phyloP scores from a whole-genome alignment of 2,113 vertebrate genomes.

The Bujurquina vittata region DNA sequence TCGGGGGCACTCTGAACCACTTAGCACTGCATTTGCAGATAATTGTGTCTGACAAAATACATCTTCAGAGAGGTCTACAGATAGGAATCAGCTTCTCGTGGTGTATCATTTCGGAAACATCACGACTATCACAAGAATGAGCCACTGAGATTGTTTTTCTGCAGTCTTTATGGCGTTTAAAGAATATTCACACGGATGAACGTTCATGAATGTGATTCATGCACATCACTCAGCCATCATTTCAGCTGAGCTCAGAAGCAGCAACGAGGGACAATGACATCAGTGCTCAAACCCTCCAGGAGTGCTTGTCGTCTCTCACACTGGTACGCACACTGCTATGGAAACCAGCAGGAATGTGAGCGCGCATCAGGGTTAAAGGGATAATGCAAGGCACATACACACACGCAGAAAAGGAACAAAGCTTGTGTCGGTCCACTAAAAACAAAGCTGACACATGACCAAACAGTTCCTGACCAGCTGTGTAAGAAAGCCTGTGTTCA shows the following conservation, averaged over 20 bases:
- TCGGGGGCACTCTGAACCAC: constrained; percentile 11
- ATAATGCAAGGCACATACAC: constrained; percentile 19
- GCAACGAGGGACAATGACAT: constrained; percentile 68
- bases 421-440: constrained; percentile 26
- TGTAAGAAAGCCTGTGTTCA: constrained; percentile 18
- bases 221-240: constrained; percentile 37
- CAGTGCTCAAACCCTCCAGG: constrained; percentile 66
- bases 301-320: constrained; percentile 68
- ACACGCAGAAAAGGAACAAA: constrained; percentile 51
- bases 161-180: neutral
- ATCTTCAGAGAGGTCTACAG: constrained; percentile 1
- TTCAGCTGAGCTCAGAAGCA: constrained; percentile 51
- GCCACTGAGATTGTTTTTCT: neutral
- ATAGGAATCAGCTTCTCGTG: constrained; percentile 1
- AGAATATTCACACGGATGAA: constrained; percentile 7
- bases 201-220: constrained; percentile 9
- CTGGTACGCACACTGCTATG: constrained; percentile 64
- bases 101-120: neutral
- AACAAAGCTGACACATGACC: constrained; percentile 59
- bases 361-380: constrained; percentile 37
- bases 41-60: constrained; percentile 21
- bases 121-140: neutral
- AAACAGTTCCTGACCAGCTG: constrained; percentile 32
- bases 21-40: constrained; percentile 15
- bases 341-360: constrained; percentile 62